These are phyloP conservation scores for Squalus acanthias DNA, from an alignment of 2,797 vertebrate genomes.

Conservation along the genomic window DNA sequence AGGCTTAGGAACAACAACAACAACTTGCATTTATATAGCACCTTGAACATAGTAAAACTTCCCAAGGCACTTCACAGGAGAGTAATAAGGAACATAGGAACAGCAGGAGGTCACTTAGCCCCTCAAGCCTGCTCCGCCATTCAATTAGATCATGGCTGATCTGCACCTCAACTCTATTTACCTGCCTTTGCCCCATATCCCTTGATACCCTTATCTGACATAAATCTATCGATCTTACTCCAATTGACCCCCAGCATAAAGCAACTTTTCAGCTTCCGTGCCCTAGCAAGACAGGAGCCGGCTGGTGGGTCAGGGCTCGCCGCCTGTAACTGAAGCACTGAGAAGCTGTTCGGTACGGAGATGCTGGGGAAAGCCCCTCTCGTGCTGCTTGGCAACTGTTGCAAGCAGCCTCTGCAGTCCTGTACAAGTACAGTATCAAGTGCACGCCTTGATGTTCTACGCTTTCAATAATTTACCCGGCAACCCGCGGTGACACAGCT, in stretches of 20 bases:
- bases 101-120: background rate
- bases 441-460: background rate
- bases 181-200: background rate
- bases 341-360: background rate
- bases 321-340: background rate
- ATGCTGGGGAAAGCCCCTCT: background rate
- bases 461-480: background rate
- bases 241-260: background rate
- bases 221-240: background rate
- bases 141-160: background rate
- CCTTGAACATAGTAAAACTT: background rate
- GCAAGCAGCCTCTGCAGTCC: background rate
- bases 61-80: background rate
- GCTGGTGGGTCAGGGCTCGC: background rate
- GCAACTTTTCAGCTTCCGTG: background rate
- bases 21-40: background rate
- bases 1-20: background rate
- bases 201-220: background rate
- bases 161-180: background rate
- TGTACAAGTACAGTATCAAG: background rate
- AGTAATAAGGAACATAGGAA: background rate
- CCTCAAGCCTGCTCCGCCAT: background rate
- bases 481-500: background rate
- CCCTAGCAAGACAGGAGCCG: background rate
- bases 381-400: background rate